Evolutionary conservation across 1,140 invertebrate genomes (phyloP), one percentile per base, ranked within the genome.

Genomic region (Caenorhabditis inopinata): DNA sequence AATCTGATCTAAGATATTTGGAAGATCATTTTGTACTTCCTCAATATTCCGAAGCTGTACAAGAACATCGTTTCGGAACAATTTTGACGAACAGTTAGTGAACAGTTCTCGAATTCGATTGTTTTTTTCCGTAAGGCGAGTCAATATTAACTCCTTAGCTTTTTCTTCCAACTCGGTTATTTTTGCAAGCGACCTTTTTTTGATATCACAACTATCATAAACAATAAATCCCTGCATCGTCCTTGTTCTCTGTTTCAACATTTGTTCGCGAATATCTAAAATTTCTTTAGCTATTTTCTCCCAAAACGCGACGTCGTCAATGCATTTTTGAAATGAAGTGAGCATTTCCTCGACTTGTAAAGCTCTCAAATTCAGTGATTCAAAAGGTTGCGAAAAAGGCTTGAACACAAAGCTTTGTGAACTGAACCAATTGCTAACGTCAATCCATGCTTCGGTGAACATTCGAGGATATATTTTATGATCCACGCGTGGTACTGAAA

Each of bases 151-250:
- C 5, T 21, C 16, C 29, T 58, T 58, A 7, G 18, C 1, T 58
- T 32, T 53, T 12, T 77, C 49, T 27, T 77, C 42, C 18, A 45
- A n/a, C 14, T 38, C 32, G 9, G 48, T 77, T 12, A 77, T 58
- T 18, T 29, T 58, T 18, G n/a, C 23, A 9, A 77, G 14, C 9
- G 49, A 42, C 45, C 32, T 58, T 23, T 77, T 58, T 58, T 77
- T 77, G 29, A 77, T 35, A 58, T 29, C 46, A n/a, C 29, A 21
- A 49, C 47, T 51, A n/a, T 77, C 76, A n/a, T 77, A 77, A 29
- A 45, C 23, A 23, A 58, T 53, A 12, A 62, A 62, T 62, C 53
- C 53, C 35, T 62, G 29, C 11, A 62, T n/a, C n/a, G n/a, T n/a
- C 35, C 53, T 11, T 16, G 53, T 62, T 32, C 53, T 21, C 35